Evolutionary conservation across 2,888 invertebrate species (phyloP).

Genomic region (Parasteatoda lunata): DNA sequence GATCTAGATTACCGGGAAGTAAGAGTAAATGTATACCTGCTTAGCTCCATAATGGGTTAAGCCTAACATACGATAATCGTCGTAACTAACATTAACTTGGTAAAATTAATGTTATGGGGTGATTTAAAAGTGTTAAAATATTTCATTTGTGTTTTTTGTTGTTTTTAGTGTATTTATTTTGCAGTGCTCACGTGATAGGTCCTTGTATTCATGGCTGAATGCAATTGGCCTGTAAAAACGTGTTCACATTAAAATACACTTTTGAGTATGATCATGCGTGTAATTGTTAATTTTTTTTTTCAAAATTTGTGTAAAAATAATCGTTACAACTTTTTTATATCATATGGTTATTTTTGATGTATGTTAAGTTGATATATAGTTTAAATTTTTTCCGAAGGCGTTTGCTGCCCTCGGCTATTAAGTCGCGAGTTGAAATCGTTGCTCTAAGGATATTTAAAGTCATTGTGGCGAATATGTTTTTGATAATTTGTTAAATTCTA

Average conservation of each 20-base stretch:
- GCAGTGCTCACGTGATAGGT: constrained; percentile 53
- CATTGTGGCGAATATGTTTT: no score
- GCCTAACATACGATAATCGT: constrained; percentile 42
- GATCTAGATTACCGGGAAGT: constrained; percentile 68
- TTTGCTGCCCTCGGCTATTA: constrained; percentile 39
- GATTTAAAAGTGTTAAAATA: neutral
- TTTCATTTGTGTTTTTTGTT: neutral
- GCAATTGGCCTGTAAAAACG: constrained; percentile 63
- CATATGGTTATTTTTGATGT: no score
- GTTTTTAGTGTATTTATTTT: constrained; percentile 16
- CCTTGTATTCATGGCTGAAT: constrained; percentile 44
- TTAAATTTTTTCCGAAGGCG: constrained; percentile 26
- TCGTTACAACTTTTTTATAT: no score
- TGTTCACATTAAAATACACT: constrained; percentile 61
- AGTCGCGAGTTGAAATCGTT: no score
- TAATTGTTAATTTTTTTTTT: constrained; percentile 9
- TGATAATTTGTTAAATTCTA: no score
- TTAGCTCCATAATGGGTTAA: constrained; percentile 65
- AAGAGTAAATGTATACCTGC: constrained; percentile 33
- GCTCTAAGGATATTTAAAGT: no score
- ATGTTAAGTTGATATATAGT: no score
- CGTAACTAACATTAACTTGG: neutral
- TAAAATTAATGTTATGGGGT: neutral
- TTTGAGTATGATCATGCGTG: constrained; percentile 34
- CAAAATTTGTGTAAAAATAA: neutral